Percentiles rank a stretch among this genome's conserved stretches.
Conservation (phyloP, 2,888 invertebrate species). For the Ormia ochracea region DNA sequence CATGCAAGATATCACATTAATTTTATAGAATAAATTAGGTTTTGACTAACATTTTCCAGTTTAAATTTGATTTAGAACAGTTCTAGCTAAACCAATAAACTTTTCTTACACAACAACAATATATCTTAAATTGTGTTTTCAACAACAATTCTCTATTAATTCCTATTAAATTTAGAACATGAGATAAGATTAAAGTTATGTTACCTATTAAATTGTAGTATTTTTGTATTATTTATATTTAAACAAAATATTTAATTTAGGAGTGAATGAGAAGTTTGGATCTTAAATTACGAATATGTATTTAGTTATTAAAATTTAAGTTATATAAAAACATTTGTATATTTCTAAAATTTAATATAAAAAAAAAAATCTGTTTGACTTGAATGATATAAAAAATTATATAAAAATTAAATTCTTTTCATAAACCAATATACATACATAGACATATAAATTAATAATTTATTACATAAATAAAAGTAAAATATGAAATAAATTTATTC, state of each 20-base stretch:
- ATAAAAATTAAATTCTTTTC: not conserved
- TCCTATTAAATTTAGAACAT: slow-evolving; percentile 42
- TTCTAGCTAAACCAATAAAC: not conserved
- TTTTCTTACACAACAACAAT: not conserved
- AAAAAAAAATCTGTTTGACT: slow-evolving; percentile 16
- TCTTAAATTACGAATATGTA: not conserved
- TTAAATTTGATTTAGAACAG: not conserved
- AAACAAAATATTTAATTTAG: slow-evolving; percentile 11
- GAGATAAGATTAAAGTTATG: slow-evolving; percentile 25
- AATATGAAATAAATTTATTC: not conserved
- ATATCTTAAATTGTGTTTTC: not conserved
- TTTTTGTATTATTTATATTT: slow-evolving; percentile 32
- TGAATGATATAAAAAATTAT: not conserved
- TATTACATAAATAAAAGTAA: slow-evolving; percentile 15
- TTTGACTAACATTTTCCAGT: not conserved
- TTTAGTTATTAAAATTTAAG: slow-evolving; percentile 14
- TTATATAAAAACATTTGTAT: slow-evolving; percentile 25
- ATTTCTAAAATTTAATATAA: slow-evolving; percentile 11
- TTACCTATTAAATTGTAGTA: slow-evolving; percentile 54
- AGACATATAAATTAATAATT: slow-evolving; percentile 35
- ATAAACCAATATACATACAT: not conserved
- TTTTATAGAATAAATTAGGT: not conserved
- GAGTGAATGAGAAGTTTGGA: not conserved
- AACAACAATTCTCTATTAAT: not conserved
- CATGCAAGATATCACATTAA: not conserved